A percentile compares a stretch with the other conserved stretches of the same genome.
phyloP scores from a whole-genome alignment of 2,113 vertebrate genomes.

The Phalacrocorax brasilianus region DNA sequence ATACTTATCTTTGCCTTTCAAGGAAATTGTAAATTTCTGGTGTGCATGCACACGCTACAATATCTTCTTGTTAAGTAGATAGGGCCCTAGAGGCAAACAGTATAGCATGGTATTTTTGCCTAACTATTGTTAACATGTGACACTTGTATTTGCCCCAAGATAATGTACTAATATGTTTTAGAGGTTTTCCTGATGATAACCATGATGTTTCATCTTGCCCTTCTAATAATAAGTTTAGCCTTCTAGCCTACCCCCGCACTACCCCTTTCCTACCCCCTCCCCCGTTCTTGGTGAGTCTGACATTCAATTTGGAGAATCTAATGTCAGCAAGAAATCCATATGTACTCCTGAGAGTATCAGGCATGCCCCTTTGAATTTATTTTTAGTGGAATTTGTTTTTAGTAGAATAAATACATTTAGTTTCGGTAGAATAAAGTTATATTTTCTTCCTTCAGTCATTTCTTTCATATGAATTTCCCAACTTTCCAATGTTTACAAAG shows the following conservation, averaged over 20 bases:
- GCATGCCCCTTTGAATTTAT: slow-evolving; percentile 60
- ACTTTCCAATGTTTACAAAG: slow-evolving; percentile 6
- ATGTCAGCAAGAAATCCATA: slow-evolving; percentile 78
- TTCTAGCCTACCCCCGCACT: not conserved
- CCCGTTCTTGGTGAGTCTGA: slow-evolving; percentile 58
- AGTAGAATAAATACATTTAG: not conserved
- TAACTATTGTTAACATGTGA: slow-evolving; percentile 59
- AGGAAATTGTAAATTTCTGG: slow-evolving; percentile 9
- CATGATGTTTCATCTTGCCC: slow-evolving; percentile 63
- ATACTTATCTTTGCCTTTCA: not conserved
- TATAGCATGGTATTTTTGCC: slow-evolving; percentile 31
- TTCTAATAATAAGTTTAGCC: slow-evolving; percentile 57
- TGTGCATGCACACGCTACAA: not conserved
- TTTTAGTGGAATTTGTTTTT: slow-evolving; percentile 74
- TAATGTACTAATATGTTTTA: slow-evolving; percentile 66
- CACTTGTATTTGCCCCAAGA: slow-evolving; percentile 63
- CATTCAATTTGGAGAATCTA: slow-evolving; percentile 74
- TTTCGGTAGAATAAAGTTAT: slow-evolving; percentile 50
- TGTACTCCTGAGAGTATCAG: slow-evolving; percentile 1
- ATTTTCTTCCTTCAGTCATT: slow-evolving; percentile 29
- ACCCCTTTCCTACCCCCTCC: too few species aligned
- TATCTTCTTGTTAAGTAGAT: not conserved
- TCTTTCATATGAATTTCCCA: not conserved
- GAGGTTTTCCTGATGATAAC: slow-evolving; percentile 62
- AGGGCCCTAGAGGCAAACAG: not conserved